Conservation (phyloP, 2,797 vertebrate species). For the Aphelocoma californica region DNA sequence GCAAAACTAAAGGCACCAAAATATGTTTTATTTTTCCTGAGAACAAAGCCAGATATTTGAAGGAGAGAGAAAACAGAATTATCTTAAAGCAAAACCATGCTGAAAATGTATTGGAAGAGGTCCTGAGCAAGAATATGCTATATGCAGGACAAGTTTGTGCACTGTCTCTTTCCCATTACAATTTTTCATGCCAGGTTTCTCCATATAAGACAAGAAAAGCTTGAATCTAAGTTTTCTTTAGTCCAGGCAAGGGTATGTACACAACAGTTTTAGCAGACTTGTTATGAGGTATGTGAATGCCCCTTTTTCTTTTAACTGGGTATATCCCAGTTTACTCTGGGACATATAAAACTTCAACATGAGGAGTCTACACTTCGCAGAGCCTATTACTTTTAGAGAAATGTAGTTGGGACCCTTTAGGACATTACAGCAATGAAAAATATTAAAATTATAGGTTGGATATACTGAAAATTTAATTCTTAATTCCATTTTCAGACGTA, state of each 20-base stretch:
- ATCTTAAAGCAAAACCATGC: not conserved
- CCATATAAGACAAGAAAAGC: not conserved
- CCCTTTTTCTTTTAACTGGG: not conserved
- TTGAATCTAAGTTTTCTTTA: not conserved
- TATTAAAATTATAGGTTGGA: not conserved
- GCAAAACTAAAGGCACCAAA: not conserved
- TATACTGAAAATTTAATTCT: not conserved
- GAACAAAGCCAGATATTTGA: not conserved
- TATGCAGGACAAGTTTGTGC: not conserved
- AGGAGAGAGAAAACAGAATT: not conserved
- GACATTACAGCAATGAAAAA: not conserved
- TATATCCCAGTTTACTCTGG: not conserved
- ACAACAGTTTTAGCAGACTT: not conserved
- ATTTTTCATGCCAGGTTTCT: not conserved
- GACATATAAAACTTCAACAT: not conserved
- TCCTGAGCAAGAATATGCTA: not conserved
- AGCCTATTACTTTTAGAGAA: not conserved
- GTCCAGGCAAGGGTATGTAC: not conserved
- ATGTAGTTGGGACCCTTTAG: not conserved
- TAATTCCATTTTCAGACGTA: not conserved
- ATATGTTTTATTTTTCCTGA: not conserved
- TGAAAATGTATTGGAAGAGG: not conserved
- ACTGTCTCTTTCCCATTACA: not conserved
- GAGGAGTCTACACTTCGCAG: not conserved
- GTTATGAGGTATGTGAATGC: not conserved